Conservation (phyloP, 35 echinoderm and acorn worm genomes). For the Ophiothrix spiculata region DNA sequence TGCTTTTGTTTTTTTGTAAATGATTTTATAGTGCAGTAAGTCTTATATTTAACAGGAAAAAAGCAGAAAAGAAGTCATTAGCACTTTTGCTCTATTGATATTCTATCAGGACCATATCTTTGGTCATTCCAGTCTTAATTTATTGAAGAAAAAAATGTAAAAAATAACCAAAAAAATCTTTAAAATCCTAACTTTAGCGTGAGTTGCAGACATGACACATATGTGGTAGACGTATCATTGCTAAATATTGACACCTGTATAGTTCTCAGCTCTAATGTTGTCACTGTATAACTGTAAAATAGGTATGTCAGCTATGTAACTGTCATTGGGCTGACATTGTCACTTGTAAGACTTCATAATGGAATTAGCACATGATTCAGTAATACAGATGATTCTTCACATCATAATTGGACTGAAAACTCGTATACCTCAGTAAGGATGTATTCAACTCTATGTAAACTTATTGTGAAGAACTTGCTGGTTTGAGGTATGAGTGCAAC, state of each 20-base stretch:
- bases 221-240: not conserved
- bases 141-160: slow-evolving; percentile 1
- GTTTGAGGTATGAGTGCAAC: not conserved
- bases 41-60: not conserved
- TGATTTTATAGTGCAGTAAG: slow-evolving; percentile 12
- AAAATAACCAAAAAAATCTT: not conserved
- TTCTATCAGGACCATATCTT: not conserved
- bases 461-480: not conserved
- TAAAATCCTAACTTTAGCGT: not conserved
- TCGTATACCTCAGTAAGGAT: not conserved
- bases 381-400: not conserved
- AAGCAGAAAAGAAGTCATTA: not conserved
- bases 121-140: slow-evolving; percentile 11
- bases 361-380: not conserved
- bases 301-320: slow-evolving; percentile 1
- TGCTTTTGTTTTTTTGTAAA: slow-evolving; percentile 15
- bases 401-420: not conserved
- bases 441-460: not conserved
- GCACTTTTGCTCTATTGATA: not conserved
- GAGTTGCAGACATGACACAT: not conserved
- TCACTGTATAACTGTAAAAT: not conserved
- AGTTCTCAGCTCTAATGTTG: slow-evolving; percentile 10
- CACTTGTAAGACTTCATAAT: not conserved
- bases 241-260: not conserved
- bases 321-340: slow-evolving; percentile 4